Percentiles rank a stretch among this genome's conserved stretches.
These are phyloP conservation scores for Zoanthus gigantus DNA, from an alignment of 92 coral and sea anemone genomes.

Conservation along the genomic window DNA sequence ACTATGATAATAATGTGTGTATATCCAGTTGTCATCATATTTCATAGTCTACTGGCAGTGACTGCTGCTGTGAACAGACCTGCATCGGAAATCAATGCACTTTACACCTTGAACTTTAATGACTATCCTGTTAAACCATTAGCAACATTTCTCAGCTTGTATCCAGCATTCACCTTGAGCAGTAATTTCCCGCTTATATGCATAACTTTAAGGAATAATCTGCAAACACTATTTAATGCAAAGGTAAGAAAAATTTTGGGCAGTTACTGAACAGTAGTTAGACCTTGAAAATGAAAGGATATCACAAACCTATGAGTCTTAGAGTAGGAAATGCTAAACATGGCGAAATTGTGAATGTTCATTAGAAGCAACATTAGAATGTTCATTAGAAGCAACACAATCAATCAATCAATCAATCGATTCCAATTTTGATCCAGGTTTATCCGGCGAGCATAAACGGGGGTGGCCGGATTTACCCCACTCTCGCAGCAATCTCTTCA, in stretches of 20 bases:
- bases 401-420: no score
- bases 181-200: constrained; percentile 86
- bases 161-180: constrained; percentile 86
- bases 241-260: constrained; percentile 52
- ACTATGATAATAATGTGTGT: constrained; percentile 64
- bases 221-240: constrained; percentile 70
- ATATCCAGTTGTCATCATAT: constrained; percentile 68
- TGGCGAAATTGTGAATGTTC: no score
- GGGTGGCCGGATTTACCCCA: no score
- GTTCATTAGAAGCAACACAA: no score
- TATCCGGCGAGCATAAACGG: no score
- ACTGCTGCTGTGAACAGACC: constrained; percentile 77
- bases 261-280: no score
- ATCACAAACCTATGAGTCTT: no score
- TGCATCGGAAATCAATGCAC: constrained; percentile 73
- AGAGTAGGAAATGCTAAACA: no score
- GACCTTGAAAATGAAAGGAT: no score
- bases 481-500: no score
- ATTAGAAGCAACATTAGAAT: no score
- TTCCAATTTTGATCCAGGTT: no score
- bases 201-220: constrained; percentile 82
- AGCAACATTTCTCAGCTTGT: constrained; percentile 79
- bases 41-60: constrained; percentile 59
- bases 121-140: constrained; percentile 67
- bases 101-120: constrained; percentile 80